Conservation (phyloP, 2,888 invertebrate species). For the Drosophila tripunctata region DNA sequence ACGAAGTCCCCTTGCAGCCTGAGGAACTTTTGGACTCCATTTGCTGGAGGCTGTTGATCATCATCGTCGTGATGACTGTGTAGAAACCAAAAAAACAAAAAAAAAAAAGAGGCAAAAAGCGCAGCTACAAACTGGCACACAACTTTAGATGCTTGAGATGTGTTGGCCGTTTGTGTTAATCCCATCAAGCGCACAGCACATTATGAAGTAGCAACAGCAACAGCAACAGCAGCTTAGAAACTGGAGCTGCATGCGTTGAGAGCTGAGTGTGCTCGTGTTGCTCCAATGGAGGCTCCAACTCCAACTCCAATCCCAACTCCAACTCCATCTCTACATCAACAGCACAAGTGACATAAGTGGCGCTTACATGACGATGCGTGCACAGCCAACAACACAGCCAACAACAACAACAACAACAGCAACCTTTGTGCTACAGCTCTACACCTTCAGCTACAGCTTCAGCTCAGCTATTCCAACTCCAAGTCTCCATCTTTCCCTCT, state of each 20-base stretch:
- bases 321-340: conserved; percentile 72
- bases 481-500: conserved; percentile 10
- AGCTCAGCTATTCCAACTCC: conserved; percentile 8
- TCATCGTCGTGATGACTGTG: conserved; percentile 68
- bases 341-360: conserved; percentile 79
- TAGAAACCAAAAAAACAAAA: conserved; percentile 65
- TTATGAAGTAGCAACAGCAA: conserved; percentile 74
- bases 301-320: conserved; percentile 28
- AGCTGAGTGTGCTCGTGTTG: conserved; percentile 49
- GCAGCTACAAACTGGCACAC: conserved; percentile 71
- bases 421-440: conserved; percentile 30
- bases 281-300: conserved; percentile 57
- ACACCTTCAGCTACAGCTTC: conserved; percentile 35
- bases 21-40: too few relatives aligned
- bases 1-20: too few relatives aligned
- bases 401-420: conserved; percentile 48
- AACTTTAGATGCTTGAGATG: conserved; percentile 77
- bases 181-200: conserved; percentile 76
- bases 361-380: conserved; percentile 81
- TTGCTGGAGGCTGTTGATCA: conserved; percentile 61
- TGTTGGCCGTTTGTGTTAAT: conserved; percentile 80
- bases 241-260: conserved; percentile 67
- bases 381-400: conserved; percentile 62
- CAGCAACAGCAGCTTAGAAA: conserved; percentile 57
- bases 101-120: too few relatives aligned